Evolutionary conservation across 2,113 vertebrate species (phyloP), one percentile per base, ranked within the genome.

Genomic region (Eudyptes chrysolophus): DNA sequence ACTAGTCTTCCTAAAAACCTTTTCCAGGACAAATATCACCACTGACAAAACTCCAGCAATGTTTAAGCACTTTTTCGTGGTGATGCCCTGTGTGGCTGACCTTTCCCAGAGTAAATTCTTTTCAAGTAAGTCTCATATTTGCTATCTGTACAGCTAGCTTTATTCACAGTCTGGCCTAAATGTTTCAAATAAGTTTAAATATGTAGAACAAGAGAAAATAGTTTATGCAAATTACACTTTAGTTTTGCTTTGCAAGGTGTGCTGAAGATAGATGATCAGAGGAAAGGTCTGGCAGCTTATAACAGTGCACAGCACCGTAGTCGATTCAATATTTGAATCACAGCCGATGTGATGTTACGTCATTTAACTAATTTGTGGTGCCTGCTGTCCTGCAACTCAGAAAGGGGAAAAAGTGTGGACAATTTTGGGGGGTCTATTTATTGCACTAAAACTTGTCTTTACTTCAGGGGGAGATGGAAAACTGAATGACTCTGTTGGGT

Each of bases 261-360:
- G 13, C 32, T 69, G 15, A 72, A 84, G 76, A 16, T 30, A 68
- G 17, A 13, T 22, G 58, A 55, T 71, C 38, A 68, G 80, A 52
- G 70, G 34, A 65, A 32, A 54, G 79, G 16, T 57, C 44, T 80
- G 62, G 26, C 4, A 38, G 57, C 49, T 94, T 49, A 42, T 68
- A 30, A 30, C 52, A 3, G 4, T 60, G 61, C 57, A 38, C n/a
- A 75, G 38, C 57, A 22, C 55, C 8, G 9, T 48, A 40, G 30
- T 44, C 0, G 0, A n/a, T 75, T 84, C 78, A 32, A 3, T 29
- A 42, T 40, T 30, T 62, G 80, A 70, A 25, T 60, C 38, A 8
- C 48, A 70, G 60, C 51, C 7, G 13, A 58, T 0, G 0, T 82
- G 64, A 29, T n/a, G 8, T 65, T 52, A 24, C 3, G 7, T 13